A percentile compares a stretch with the other conserved stretches of the same genome.
These are phyloP conservation scores for Siniperca scherzeri DNA, from an alignment of 2,797 vertebrate genomes.

Conservation along the genomic window DNA sequence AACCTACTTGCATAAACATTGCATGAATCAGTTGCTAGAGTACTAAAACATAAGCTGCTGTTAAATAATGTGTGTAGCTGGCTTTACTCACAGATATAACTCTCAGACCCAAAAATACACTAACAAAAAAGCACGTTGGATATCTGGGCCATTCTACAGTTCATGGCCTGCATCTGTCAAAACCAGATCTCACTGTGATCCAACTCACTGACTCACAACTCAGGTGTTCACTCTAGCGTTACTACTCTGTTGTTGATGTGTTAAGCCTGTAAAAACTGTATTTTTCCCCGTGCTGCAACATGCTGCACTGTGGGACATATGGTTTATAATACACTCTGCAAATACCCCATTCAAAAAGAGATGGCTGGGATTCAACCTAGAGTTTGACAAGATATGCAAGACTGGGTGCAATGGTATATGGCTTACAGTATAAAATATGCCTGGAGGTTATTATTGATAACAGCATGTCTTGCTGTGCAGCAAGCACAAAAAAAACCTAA, in stretches of 20 bases:
- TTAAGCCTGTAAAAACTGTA: conserved; percentile 36
- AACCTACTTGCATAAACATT: background rate
- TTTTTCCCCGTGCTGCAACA: conserved; percentile 47
- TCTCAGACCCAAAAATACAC: background rate
- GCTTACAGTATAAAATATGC: background rate
- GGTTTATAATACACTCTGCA: conserved; percentile 9
- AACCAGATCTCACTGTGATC: conserved; percentile 41
- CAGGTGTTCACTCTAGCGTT: conserved; percentile 42
- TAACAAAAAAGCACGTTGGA: background rate
- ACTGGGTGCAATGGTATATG: background rate
- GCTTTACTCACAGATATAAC: background rate
- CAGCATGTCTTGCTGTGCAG: conserved; percentile 12
- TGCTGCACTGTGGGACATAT: conserved; percentile 26
- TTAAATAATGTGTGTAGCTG: background rate
- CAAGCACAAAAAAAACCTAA: background rate
- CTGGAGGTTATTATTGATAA: conserved; percentile 7
- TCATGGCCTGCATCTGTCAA: conserved; percentile 58
- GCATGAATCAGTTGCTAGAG: background rate
- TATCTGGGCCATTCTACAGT: conserved; percentile 21
- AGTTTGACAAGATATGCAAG: conserved; percentile 3
- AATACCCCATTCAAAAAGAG: conserved; percentile 19
- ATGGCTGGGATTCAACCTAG: background rate
- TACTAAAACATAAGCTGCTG: background rate
- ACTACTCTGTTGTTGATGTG: conserved; percentile 8
- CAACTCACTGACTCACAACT: conserved; percentile 48